These are phyloP conservation scores for Carapus acus DNA, from an alignment of 2,797 vertebrate genomes.

Conservation along the genomic window DNA sequence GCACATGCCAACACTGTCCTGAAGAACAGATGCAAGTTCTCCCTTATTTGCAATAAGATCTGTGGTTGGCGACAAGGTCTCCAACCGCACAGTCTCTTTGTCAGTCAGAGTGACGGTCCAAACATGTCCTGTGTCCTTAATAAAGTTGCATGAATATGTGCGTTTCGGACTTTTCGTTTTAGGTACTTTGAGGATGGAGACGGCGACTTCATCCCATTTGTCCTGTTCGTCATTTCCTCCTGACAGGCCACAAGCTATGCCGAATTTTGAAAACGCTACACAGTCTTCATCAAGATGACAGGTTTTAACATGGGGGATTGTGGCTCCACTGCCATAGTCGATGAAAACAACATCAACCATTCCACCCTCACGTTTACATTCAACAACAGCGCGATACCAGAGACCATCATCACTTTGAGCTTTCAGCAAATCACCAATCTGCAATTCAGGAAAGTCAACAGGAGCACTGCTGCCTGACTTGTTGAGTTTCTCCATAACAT, in stretches of 20 bases:
- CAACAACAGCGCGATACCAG: constrained; percentile 77
- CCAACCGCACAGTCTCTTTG: constrained; percentile 52
- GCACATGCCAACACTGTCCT: constrained; percentile 17
- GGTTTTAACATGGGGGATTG: constrained; percentile 55
- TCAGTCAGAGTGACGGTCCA: constrained; percentile 70
- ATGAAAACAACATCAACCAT: constrained; percentile 71
- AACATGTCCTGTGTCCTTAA: constrained; percentile 55
- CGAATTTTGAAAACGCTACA: constrained; percentile 57
- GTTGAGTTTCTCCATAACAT: constrained; percentile 70
- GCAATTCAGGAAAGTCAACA: constrained; percentile 50
- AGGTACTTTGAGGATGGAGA: constrained; percentile 61
- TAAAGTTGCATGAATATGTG: constrained; percentile 71
- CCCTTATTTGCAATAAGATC: too few relatives aligned
- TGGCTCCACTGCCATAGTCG: constrained; percentile 78
- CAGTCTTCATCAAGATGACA: constrained; percentile 56
- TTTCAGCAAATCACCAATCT: constrained; percentile 69
- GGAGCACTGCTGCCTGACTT: constrained; percentile 22
- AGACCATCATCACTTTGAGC: constrained; percentile 72
- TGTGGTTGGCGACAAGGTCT: constrained; percentile 49
- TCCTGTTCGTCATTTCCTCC: constrained; percentile 24
- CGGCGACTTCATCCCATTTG: constrained; percentile 49
- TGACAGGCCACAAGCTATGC: constrained; percentile 68
- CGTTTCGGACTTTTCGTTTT: constrained; percentile 58
- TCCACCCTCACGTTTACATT: constrained; percentile 44
- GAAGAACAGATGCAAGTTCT: neutral